phyloP scores from a whole-genome alignment of 2,888 invertebrate species.

The Chrysolina oricalcia region DNA sequence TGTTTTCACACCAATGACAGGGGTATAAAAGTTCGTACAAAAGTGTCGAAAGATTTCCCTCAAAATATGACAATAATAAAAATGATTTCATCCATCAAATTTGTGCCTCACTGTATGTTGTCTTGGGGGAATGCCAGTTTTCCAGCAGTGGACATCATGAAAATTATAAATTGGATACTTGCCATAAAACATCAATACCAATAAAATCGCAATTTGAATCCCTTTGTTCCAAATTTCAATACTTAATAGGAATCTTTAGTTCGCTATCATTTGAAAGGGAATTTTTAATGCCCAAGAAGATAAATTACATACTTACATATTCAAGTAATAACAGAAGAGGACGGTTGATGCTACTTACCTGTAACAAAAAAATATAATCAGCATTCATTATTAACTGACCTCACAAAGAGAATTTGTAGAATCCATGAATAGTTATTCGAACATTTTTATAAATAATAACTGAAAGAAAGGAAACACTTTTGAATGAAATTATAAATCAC shows the following conservation, averaged over 20 bases:
- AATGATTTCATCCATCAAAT: background rate
- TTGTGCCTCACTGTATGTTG: background rate
- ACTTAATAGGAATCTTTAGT: slow-evolving; percentile 43
- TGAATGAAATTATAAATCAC: too few species aligned
- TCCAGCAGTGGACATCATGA: slow-evolving; percentile 1
- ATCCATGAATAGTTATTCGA: background rate
- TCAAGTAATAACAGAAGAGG: slow-evolving; percentile 39
- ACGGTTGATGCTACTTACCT: slow-evolving; percentile 46
- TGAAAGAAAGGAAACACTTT: too few species aligned
- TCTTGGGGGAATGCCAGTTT: background rate
- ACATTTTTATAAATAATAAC: too few species aligned
- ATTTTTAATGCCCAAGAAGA: slow-evolving; percentile 44
- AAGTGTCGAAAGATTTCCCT: too few species aligned
- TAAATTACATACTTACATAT: slow-evolving; percentile 49
- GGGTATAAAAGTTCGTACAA: too few species aligned
- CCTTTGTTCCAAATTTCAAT: slow-evolving; percentile 46
- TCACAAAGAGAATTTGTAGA: slow-evolving; percentile 19
- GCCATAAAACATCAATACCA: slow-evolving; percentile 7
- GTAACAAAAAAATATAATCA: slow-evolving; percentile 44
- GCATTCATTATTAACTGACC: slow-evolving; percentile 14
- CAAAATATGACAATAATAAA: background rate
- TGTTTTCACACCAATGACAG: too few species aligned
- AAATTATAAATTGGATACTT: background rate
- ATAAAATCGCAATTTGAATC: slow-evolving; percentile 30
- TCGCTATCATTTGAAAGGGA: slow-evolving; percentile 43